A percentile compares a stretch with the other conserved stretches of the same genome.
These are phyloP conservation scores for Metalampra italica DNA, from an alignment of 2,888 invertebrate species.

Conservation along the genomic window DNA sequence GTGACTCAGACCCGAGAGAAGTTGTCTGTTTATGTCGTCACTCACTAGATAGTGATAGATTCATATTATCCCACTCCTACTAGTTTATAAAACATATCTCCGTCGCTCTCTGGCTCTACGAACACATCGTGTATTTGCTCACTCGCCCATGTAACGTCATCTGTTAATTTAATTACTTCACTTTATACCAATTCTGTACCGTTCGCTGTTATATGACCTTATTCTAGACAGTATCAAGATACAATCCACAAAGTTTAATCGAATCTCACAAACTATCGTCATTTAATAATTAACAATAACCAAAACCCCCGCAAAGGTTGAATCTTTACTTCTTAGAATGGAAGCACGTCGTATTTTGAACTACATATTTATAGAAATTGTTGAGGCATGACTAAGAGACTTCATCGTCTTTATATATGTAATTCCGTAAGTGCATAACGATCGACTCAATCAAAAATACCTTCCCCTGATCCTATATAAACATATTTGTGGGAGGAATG, in stretches of 20 bases:
- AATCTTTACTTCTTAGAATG: conserved; percentile 1
- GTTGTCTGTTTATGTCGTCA: conserved; percentile 8
- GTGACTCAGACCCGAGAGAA: conserved; percentile 50
- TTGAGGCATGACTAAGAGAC: conserved; percentile 1
- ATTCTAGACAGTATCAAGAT: neutral
- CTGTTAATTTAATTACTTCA: conserved; percentile 66
- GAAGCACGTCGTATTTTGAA: neutral
- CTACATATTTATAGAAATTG: conserved; percentile 4
- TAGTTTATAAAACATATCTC: conserved; percentile 31
- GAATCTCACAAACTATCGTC: too few relatives aligned
- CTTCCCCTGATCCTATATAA: neutral
- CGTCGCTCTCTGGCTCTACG: conserved; percentile 44
- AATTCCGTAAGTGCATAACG: neutral
- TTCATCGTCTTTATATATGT: neutral
- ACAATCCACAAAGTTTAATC: neutral
- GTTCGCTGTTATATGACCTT: conserved; percentile 4
- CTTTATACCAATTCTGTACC: conserved; percentile 34
- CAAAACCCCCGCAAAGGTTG: conserved; percentile 6
- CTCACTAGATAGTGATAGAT: conserved; percentile 33
- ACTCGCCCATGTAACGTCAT: conserved; percentile 51
- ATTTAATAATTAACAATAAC: neutral
- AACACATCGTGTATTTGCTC: conserved; percentile 42
- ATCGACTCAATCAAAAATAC: neutral
- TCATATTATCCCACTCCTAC: conserved; percentile 53
- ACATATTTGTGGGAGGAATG: conserved; percentile 3